Evolutionary conservation across 2,113 vertebrate genomes (phyloP), one percentile per base, ranked within the genome.

Genomic region (Dromaius novaehollandiae): DNA sequence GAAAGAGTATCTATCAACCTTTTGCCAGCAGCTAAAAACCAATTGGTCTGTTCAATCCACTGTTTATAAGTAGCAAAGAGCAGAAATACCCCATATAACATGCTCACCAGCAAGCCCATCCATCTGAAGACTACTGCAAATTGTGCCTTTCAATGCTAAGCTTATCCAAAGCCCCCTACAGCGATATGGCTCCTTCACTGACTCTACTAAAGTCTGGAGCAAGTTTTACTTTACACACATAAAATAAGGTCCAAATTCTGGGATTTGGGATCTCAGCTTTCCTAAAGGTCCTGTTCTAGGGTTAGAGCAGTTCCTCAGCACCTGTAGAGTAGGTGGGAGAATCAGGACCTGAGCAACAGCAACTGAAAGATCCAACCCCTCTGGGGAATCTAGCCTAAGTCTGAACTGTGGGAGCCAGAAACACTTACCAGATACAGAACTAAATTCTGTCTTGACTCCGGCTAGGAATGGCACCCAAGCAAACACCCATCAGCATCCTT

Each of bases 321-420:
- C 20, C 16, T 15, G 22, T 32, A 21, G 40, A 61, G 51, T 18
- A 53, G 6, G 17, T n/a, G 24, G 25, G 78, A 77, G 20, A 61
- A n/a, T 30, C 15, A 66, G 50, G 60, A 81, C 20, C 25, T 1
- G 3, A 95, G 11, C 18, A 46, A 18, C 20, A 48, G 30, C 30
- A 50, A 0, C 0, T 53, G 58, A 13, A 34, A 44, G 26, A 40
- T 73, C 7, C 21, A 58, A 13, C 8, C 9, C 4, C 7, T 77
- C 6, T 63, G 44, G 36, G 56, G 24, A 38, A 70, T 16, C 28
- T 53, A 34, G 30, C 53, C n/a, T 13, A 75, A 58, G 61, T 44
- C 36, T 63, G 66, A 70, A 21, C 61, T 40, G 17, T 34, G 32
- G 32, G 24, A 86, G 40, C 24, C 3, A 2, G 61, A 61, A 44